phyloP scores from a whole-genome alignment of 2,113 vertebrate genomes.

The Struthidea cinerea region DNA sequence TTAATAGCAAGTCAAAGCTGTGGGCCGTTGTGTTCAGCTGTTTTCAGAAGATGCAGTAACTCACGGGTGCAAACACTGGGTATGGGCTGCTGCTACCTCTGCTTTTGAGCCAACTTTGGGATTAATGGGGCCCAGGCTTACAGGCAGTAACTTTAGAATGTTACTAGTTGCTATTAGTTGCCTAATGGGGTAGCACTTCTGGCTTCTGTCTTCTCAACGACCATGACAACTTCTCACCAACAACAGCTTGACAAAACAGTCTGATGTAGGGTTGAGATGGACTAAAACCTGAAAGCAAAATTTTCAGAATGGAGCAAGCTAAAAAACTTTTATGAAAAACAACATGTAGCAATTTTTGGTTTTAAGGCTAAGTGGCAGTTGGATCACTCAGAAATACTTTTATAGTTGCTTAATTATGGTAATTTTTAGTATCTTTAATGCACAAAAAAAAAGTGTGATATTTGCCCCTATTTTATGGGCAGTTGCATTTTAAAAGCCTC shows the following conservation, averaged over 20 bases:
- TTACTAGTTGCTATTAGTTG: too few relatives aligned
- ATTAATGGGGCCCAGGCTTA: neutral
- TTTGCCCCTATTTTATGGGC: neutral
- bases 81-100: neutral
- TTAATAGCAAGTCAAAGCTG: neutral
- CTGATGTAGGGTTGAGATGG: neutral
- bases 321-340: neutral
- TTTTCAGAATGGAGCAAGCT: neutral
- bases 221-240: rapidly evolving
- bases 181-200: neutral
- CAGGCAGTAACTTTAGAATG: neutral
- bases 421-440: neutral
- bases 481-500: neutral
- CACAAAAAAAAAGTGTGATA: neutral
- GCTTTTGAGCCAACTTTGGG: neutral
- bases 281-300: neutral
- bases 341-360: neutral
- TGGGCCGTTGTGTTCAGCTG: neutral
- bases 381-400: neutral
- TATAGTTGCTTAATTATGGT: neutral
- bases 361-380: neutral
- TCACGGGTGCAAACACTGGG: neutral
- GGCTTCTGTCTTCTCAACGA: neutral
- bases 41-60: neutral
- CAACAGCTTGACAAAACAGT: neutral